Base-by-base conservation (phyloP, 2,888 invertebrate genomes). In the Idaea straminata region DNA sequence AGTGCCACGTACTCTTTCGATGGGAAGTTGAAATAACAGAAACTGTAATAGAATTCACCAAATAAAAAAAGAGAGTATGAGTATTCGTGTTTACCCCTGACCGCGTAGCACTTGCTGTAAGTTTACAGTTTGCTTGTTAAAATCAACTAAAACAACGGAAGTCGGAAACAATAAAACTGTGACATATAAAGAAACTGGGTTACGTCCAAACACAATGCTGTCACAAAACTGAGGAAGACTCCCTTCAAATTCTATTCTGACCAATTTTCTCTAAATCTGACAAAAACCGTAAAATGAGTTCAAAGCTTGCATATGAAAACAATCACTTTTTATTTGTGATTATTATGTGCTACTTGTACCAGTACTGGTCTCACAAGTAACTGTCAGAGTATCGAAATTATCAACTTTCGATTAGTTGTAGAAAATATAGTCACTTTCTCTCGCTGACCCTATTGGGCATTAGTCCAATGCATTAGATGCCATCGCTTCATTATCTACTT, bases 371-470 rank as follows among this genome's bases (percentile, higher is more conserved):
- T 4, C 47, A 6, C 47, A 67, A 66, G 63, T 66, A 59, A 62
- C 66, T 58, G 59, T 61, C 35, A 64, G 60, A 35, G 64, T 61
- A 63, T 61, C 67, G 66, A 66, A 69, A 62, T 63, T 59, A 66
- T 70, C 59, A 59, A 64, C 58, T 67, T 65, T 66, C 65, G 69
- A 64, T 72, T 61, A 61, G 67, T 66, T 67, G 63, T 62, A 64
- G 71, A 69, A 66, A 71, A 74, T 76, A 74, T 34, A 74, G 69
- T 68, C 68, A 77, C 81, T 83, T 83, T 82, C 81, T 74, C 80
- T 72, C 63, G 61, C 66, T 69, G 76, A 73, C 75, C 78, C 74
- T 73, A 74, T 77, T 76, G 71, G 72, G 64, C 63, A 70, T 64
- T 61, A 68, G 69, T 72, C 74, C 73, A 64, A 69, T 65, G 66